phyloP scores from a whole-genome alignment of 1,140 invertebrate genomes.

The Eubasilissa regina region DNA sequence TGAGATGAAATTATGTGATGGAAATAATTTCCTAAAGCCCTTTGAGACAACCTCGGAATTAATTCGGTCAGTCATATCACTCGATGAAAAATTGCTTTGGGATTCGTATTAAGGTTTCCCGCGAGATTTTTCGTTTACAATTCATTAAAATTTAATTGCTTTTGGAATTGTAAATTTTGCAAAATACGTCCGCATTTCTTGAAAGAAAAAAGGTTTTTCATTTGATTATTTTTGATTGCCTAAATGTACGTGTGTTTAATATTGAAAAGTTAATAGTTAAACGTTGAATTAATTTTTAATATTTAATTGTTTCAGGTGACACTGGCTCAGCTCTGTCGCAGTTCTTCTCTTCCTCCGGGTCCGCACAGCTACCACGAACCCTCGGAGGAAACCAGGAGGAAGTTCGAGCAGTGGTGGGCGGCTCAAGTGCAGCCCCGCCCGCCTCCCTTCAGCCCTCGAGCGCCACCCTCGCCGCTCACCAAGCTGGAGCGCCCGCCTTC shows the following conservation, averaged over 20 bases:
- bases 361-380: slow-evolving; percentile 76
- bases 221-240: slow-evolving; percentile 8
- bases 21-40: slow-evolving; percentile 11
- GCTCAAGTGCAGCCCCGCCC: slow-evolving; percentile 76
- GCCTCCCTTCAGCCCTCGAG: slow-evolving; percentile 74
- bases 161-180: no score
- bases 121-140: slow-evolving; percentile 4
- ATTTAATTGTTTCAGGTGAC: slow-evolving; percentile 76
- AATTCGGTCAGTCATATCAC: slow-evolving; percentile 21
- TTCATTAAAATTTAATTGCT: slow-evolving; percentile 9
- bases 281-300: neutral
- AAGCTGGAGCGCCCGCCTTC: slow-evolving; percentile 69
- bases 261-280: neutral
- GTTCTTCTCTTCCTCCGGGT: slow-evolving; percentile 74
- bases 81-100: slow-evolving; percentile 28
- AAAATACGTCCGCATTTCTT: no score
- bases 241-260: no score
- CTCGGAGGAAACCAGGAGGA: slow-evolving; percentile 81
- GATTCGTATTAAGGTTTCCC: slow-evolving; percentile 12
- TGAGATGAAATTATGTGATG: slow-evolving; percentile 31
- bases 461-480: slow-evolving; percentile 72
- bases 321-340: slow-evolving; percentile 82
- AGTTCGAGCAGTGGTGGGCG: slow-evolving; percentile 85
- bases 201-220: neutral
- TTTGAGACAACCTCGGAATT: slow-evolving; percentile 21